These are phyloP conservation scores for Formica selysi DNA, from an alignment of 1,140 invertebrate genomes.

Conservation along the genomic window DNA sequence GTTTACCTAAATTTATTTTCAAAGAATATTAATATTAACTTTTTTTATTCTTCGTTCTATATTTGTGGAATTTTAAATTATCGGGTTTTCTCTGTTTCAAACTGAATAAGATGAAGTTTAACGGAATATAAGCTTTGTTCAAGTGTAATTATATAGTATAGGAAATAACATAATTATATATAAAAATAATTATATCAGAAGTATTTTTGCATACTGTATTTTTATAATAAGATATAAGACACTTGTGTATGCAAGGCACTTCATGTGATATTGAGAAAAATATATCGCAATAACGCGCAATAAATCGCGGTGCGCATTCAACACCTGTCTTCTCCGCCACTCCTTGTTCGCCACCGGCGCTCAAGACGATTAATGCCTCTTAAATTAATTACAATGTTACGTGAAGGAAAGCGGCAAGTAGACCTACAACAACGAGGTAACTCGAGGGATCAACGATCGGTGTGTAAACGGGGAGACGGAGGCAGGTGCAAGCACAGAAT, in stretches of 20 bases:
- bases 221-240: not conserved
- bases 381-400: slow-evolving; percentile 47
- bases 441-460: slow-evolving; percentile 65
- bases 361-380: slow-evolving; percentile 52
- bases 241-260: not conserved
- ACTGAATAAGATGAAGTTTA: not conserved
- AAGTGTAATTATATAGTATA: not conserved
- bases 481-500: slow-evolving; percentile 63
- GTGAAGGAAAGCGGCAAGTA: slow-evolving; percentile 7
- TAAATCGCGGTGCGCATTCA: slow-evolving; percentile 8
- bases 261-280: not conserved
- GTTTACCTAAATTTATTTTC: not conserved
- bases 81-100: not conserved
- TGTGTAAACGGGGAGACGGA: slow-evolving; percentile 28
- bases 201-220: not conserved
- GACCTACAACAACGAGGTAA: slow-evolving; percentile 32
- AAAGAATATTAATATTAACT: not conserved
- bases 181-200: not conserved
- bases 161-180: not conserved
- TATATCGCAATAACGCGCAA: slow-evolving; percentile 29
- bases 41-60: not conserved
- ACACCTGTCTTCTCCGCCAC: not conserved
- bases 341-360: slow-evolving; percentile 3
- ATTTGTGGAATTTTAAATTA: not conserved
- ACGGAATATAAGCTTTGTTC: not conserved